These are phyloP conservation scores for Augiades crinisus DNA, from an alignment of 2,888 invertebrate species.

Conservation along the genomic window DNA sequence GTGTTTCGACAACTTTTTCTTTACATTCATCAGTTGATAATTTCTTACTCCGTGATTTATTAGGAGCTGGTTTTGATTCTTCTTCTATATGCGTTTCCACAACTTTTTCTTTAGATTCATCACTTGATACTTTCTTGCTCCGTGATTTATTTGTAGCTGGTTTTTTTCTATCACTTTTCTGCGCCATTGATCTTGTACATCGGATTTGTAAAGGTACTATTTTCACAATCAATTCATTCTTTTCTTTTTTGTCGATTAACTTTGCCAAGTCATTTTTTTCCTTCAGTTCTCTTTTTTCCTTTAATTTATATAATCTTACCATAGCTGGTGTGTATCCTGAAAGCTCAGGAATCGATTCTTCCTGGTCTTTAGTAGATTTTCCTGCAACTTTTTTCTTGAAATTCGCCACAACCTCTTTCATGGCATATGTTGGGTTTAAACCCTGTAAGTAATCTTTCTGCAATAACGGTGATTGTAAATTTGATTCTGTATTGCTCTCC, in stretches of 20 bases:
- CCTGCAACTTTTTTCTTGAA: conserved; percentile 78
- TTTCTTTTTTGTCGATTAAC: conserved; percentile 41
- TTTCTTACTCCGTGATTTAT: conserved; percentile 22
- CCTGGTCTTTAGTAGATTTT: conserved; percentile 50
- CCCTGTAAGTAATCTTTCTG: conserved; percentile 71
- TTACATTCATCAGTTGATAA: conserved; percentile 32
- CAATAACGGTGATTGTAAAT: conserved; percentile 55
- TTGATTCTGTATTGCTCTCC: conserved; percentile 54
- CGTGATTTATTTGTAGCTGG: conserved; percentile 7
- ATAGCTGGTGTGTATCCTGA: conserved; percentile 81
- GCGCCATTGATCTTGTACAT: conserved; percentile 52
- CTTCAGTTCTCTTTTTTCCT: conserved; percentile 67
- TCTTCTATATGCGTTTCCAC: conserved; percentile 5
- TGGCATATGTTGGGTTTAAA: conserved; percentile 86
- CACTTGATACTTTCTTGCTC: conserved; percentile 13
- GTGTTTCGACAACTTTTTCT: conserved; percentile 10
- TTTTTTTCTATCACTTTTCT: conserved; percentile 29
- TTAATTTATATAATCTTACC: conserved; percentile 73
- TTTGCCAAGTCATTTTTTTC: conserved; percentile 57
- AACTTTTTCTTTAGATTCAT: conserved; percentile 32
- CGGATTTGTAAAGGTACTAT: conserved; percentile 34
- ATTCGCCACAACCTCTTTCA: conserved; percentile 84
- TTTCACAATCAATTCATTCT: conserved; percentile 9
- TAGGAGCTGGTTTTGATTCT: neutral
- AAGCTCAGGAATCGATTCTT: conserved; percentile 44